Evolutionary conservation across 2,888 invertebrate species (phyloP).

Genomic region (Strigamia maritima): DNA sequence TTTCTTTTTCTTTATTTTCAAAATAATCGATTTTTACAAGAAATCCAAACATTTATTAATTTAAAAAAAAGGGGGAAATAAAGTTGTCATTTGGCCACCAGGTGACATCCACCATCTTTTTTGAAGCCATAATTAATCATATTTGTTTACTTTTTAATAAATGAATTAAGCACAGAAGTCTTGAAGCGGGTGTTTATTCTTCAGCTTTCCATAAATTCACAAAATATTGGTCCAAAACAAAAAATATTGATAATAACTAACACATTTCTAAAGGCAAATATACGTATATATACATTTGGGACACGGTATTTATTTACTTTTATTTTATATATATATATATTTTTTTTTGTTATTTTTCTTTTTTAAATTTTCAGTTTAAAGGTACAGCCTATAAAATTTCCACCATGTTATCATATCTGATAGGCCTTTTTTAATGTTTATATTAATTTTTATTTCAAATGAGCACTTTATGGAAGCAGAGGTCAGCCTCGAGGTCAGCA

Average conservation of each 20-base stretch:
- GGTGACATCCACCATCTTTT: no score
- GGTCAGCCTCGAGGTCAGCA: conserved; percentile 12
- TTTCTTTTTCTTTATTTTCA: no score
- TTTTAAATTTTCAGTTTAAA: background rate
- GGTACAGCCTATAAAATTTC: background rate
- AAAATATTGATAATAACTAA: background rate
- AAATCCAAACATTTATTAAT: no score
- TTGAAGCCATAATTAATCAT: no score
- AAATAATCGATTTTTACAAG: no score
- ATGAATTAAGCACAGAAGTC: background rate
- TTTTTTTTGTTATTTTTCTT: background rate
- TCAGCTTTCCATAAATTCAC: conserved; percentile 8
- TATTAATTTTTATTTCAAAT: background rate
- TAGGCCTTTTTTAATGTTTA: background rate
- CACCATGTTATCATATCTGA: background rate
- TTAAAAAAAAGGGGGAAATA: no score
- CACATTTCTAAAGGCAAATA: background rate
- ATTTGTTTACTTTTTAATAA: background rate
- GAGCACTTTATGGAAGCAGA: conserved; percentile 25
- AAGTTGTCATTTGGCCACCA: no score
- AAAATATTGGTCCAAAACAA: conserved; percentile 9
- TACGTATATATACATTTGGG: conserved; percentile 9
- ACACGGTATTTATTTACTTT: background rate
- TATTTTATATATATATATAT: background rate
- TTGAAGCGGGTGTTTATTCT: background rate